These are phyloP conservation scores for Sebastiscus albofasciatus DNA, from an alignment of 2,797 vertebrate species.

Conservation along the genomic window DNA sequence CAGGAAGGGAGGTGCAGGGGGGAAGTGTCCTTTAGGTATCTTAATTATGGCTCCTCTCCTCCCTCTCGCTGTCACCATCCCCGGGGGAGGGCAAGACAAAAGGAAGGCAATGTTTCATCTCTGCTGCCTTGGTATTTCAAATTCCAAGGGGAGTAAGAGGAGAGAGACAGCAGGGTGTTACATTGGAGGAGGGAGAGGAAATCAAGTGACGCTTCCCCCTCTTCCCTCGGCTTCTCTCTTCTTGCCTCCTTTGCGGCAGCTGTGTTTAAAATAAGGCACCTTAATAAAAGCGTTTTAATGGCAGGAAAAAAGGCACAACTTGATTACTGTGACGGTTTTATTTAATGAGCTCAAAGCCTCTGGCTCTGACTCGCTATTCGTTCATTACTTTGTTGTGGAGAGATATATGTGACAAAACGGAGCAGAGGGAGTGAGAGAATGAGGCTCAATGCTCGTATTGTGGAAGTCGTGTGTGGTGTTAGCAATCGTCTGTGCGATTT, in stretches of 20 bases:
- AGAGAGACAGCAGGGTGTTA: conserved; percentile 59
- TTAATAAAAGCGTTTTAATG: conserved; percentile 72
- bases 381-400: conserved; percentile 76
- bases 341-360: conserved; percentile 80
- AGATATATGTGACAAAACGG: conserved; percentile 70
- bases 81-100: conserved; percentile 76
- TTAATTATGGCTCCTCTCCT: conserved; percentile 80
- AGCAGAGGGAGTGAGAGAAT: conserved; percentile 41
- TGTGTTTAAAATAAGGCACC: conserved; percentile 69
- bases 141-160: conserved; percentile 69
- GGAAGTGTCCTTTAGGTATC: conserved; percentile 81
- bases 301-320: conserved; percentile 57
- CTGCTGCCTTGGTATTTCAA: conserved; percentile 77
- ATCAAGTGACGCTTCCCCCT: conserved; percentile 49
- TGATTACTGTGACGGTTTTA: conserved; percentile 78
- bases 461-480: conserved; percentile 33
- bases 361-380: conserved; percentile 57
- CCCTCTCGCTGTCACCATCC: conserved; percentile 77
- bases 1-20: conserved; percentile 62
- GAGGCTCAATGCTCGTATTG: conserved; percentile 34
- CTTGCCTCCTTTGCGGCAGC: conserved; percentile 50
- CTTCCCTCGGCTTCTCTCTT: conserved; percentile 18
- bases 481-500: conserved; percentile 54
- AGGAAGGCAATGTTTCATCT: conserved; percentile 79
- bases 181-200: conserved; percentile 48